These are phyloP conservation scores for Myiagra hebetior DNA, from an alignment of 2,113 vertebrate genomes.

Conservation along the genomic window DNA sequence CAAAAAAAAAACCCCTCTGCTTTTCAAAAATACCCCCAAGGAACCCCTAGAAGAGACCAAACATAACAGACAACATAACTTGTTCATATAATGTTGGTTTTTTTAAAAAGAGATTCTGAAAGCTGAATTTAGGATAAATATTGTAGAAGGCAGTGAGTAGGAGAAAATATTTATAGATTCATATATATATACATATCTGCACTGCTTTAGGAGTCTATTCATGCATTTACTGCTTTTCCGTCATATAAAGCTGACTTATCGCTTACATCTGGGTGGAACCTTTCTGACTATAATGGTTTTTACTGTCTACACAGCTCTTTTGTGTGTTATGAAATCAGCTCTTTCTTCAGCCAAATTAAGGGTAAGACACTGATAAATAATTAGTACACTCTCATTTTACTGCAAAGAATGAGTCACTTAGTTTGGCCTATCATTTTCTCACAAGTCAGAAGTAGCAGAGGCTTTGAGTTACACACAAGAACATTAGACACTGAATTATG, in stretches of 20 bases:
- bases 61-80: neutral
- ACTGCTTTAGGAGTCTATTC: neutral
- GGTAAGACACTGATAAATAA: constrained; percentile 32
- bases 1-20: neutral
- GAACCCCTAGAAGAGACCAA: neutral
- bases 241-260: constrained; percentile 26
- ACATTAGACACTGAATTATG: neutral
- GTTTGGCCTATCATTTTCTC: constrained; percentile 43
- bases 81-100: neutral
- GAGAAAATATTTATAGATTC: neutral
- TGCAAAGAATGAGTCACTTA: neutral
- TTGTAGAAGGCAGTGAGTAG: neutral
- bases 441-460: constrained; percentile 15
- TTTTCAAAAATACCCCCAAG: neutral
- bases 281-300: neutral
- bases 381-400: constrained; percentile 44
- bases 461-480: constrained; percentile 28
- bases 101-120: neutral
- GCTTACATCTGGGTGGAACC: neutral
- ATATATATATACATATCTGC: neutral
- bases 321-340: constrained; percentile 13
- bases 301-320: neutral
- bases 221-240: neutral
- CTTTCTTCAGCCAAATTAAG: constrained; percentile 33
- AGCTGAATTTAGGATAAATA: neutral